Percentiles rank a stretch among this genome's conserved stretches.
Conservation (phyloP, 2,888 invertebrate genomes). For the Xylota sylvarum region DNA sequence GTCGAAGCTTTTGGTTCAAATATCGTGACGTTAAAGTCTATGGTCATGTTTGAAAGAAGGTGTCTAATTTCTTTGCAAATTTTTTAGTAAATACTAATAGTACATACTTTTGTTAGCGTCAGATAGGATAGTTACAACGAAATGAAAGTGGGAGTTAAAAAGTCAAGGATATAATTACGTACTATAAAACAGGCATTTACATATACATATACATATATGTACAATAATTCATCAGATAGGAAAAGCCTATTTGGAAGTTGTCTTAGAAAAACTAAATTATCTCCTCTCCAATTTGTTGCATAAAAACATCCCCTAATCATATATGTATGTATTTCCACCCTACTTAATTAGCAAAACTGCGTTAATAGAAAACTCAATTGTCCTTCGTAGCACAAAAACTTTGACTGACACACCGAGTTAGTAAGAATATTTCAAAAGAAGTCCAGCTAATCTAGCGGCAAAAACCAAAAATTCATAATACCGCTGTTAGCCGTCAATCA, state of each 20-base stretch:
- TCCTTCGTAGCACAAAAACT: conserved; percentile 17
- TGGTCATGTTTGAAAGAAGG: too few relatives aligned
- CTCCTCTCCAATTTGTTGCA: not conserved
- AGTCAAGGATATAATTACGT: too few relatives aligned
- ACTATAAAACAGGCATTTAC: too few relatives aligned
- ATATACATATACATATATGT: too few relatives aligned
- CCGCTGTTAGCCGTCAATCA: conserved; percentile 72
- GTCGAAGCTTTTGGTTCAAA: too few relatives aligned
- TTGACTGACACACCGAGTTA: conserved; percentile 43
- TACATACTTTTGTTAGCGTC: too few relatives aligned
- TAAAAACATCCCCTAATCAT: not conserved
- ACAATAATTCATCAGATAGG: too few relatives aligned
- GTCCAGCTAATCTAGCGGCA: conserved; percentile 62
- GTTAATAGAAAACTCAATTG: not conserved
- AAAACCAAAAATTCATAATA: conserved; percentile 58
- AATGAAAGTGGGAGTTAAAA: too few relatives aligned
- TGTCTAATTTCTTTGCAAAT: too few relatives aligned
- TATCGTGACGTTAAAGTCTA: too few relatives aligned
- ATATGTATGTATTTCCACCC: not conserved
- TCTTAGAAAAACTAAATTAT: not conserved
- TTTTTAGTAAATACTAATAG: too few relatives aligned
- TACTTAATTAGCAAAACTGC: not conserved
- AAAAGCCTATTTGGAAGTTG: not conserved
- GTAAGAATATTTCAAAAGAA: conserved; percentile 16
- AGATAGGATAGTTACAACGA: too few relatives aligned